A percentile compares a stretch with the other conserved stretches of the same genome.
phyloP scores from a whole-genome alignment of 2,113 vertebrate genomes.

The Hydrochoerus hydrochaeris region DNA sequence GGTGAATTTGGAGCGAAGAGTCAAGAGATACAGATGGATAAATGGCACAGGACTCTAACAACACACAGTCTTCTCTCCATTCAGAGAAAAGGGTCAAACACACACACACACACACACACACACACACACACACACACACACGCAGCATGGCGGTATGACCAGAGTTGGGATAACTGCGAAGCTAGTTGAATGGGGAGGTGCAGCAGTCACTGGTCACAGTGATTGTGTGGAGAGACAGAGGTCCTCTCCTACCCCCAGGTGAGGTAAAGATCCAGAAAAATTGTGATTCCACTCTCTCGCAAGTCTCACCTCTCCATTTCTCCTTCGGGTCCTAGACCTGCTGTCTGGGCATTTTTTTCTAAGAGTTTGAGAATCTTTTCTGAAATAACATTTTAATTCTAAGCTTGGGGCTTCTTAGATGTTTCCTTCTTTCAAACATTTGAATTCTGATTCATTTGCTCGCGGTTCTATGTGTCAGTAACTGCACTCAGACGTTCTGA shows the following conservation, averaged over 20 bases:
- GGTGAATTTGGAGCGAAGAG: not conserved
- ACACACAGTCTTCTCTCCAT: not conserved
- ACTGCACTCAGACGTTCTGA: not conserved
- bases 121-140: not conserved
- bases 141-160: accelerated
- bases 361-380: not conserved
- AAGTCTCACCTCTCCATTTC: not conserved
- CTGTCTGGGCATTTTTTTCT: too few relatives aligned
- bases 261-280: not conserved
- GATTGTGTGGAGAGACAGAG: not conserved
- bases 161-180: not conserved
- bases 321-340: not conserved
- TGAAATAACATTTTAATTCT: not conserved
- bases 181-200: not conserved
- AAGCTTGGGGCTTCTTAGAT: not conserved
- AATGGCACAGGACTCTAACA: accelerated
- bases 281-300: not conserved
- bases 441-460: not conserved
- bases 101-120: not conserved
- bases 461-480: not conserved
- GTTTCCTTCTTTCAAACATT: not conserved
- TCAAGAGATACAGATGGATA: not conserved
- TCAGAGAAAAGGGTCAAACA: not conserved
- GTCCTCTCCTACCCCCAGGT: too few relatives aligned
- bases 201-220: not conserved